These are phyloP conservation scores for Orchesella cincta DNA, from an alignment of 1,140 invertebrate species.

Conservation along the genomic window DNA sequence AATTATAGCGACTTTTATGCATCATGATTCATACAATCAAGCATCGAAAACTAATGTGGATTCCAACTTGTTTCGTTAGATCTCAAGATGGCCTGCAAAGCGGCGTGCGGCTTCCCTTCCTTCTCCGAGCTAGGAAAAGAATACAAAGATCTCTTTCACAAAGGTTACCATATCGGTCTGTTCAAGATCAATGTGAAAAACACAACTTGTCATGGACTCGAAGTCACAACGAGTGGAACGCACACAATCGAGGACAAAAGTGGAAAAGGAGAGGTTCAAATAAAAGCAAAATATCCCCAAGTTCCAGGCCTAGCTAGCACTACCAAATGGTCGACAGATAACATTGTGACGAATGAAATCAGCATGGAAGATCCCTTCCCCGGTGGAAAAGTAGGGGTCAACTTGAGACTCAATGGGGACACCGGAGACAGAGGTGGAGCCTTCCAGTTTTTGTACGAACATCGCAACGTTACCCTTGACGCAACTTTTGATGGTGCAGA, in stretches of 20 bases:
- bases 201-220: slow-evolving; percentile 85
- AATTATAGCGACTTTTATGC: no score
- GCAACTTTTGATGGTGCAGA: slow-evolving; percentile 86
- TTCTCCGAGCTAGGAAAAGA: slow-evolving; percentile 95
- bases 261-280: not conserved
- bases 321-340: slow-evolving; percentile 99
- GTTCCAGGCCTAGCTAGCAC: slow-evolving; percentile 77
- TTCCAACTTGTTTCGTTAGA: no score
- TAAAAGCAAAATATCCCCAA: slow-evolving; percentile 69
- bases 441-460: slow-evolving; percentile 57
- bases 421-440: not conserved
- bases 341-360: slow-evolving; percentile 87
- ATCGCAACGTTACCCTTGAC: slow-evolving; percentile 81
- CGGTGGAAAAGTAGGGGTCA: slow-evolving; percentile 59
- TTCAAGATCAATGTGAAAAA: slow-evolving; percentile 93
- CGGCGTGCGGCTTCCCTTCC: slow-evolving; percentile 65
- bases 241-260: slow-evolving; percentile 79
- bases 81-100: not conserved
- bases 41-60: no score
- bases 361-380: slow-evolving; percentile 83
- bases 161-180: slow-evolving; percentile 94
- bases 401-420: not conserved
- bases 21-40: no score
- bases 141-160: slow-evolving; percentile 91
- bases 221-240: slow-evolving; percentile 83